Conservation (phyloP, 2,888 invertebrate species). For the Alloscopus bannaensis region DNA sequence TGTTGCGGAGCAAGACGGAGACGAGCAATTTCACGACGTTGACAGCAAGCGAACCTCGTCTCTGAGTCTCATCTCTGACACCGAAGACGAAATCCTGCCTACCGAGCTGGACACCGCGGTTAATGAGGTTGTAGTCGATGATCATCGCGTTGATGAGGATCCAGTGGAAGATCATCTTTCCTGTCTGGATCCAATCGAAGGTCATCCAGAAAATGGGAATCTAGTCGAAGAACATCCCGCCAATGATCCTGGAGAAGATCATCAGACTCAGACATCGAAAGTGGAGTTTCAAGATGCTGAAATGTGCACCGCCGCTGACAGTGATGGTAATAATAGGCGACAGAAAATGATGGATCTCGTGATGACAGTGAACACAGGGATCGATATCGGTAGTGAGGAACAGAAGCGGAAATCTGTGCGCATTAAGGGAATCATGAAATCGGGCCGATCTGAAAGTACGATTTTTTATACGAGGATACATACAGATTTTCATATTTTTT, state of each 20-base stretch:
- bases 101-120: no score
- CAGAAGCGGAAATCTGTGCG: slow-evolving; percentile 18
- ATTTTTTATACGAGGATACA: no score
- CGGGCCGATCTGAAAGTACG: slow-evolving; percentile 22
- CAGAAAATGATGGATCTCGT: slow-evolving; percentile 31
- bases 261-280: slow-evolving; percentile 35
- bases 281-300: slow-evolving; percentile 5
- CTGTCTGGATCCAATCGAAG: no score
- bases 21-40: background rate
- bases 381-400: slow-evolving; percentile 23
- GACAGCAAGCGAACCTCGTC: no score
- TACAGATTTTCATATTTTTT: slow-evolving; percentile 9
- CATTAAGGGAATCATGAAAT: slow-evolving; percentile 39
- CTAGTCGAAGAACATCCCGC: no score
- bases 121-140: no score
- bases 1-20: no score
- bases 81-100: no score
- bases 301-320: slow-evolving; percentile 15
- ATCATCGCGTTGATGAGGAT: no score
- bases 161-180: background rate
- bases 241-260: no score
- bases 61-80: no score
- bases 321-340: background rate
- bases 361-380: slow-evolving; percentile 35
- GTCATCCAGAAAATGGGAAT: no score